Evolutionary conservation across 2,888 invertebrate genomes (phyloP).

Genomic region (Polyploca ridens): DNA sequence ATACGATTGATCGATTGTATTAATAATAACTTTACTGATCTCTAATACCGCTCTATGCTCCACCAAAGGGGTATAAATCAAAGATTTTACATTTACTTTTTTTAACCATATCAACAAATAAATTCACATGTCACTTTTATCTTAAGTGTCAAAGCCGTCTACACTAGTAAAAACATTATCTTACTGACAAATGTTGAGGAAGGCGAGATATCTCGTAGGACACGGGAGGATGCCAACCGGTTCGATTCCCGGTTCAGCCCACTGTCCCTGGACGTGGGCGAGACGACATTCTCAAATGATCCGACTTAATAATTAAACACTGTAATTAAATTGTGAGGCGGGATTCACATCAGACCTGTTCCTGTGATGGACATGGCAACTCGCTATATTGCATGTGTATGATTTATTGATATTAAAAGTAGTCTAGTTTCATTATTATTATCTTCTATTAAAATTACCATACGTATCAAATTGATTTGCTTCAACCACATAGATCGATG

Average conservation of each 20-base stretch:
- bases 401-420: not conserved
- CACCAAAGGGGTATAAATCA: not conserved
- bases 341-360: not conserved
- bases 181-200: conserved; percentile 19
- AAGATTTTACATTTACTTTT: not conserved
- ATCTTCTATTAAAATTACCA: not conserved
- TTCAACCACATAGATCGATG: no score
- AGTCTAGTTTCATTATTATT: not conserved
- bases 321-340: conserved; percentile 29
- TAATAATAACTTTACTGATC: no score
- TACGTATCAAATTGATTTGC: not conserved
- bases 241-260: conserved; percentile 48
- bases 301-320: conserved; percentile 14
- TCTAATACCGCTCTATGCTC: not conserved
- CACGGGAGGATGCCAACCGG: conserved; percentile 50
- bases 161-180: conserved; percentile 1
- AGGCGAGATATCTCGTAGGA: conserved; percentile 27
- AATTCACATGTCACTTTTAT: not conserved
- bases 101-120: not conserved
- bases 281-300: conserved; percentile 63
- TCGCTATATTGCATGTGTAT: not conserved
- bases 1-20: not conserved
- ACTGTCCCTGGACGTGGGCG: conserved; percentile 50
- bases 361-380: not conserved
- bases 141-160: conserved; percentile 7